Evolutionary conservation across 53 echinoderm and acorn worm genomes (phyloP).

Genomic region (Paracentrotus lividus): DNA sequence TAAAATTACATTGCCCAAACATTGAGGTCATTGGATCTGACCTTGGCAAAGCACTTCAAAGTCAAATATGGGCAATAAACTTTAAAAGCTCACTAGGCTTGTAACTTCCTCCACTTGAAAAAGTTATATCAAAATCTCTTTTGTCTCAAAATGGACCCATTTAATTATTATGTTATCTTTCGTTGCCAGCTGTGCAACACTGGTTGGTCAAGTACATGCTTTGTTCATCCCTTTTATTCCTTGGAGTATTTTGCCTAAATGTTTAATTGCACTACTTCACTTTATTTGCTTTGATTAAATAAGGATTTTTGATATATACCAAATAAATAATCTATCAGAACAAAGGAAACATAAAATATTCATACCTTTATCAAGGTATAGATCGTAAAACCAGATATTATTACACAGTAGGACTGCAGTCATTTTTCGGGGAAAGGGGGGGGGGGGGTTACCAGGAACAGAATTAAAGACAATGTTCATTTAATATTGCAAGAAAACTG

Average conservation of each 20-base stretch:
- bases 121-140: not conserved
- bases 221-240: not conserved
- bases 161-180: not conserved
- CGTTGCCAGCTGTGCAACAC: conserved; percentile 9
- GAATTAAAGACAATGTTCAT: too few relatives aligned
- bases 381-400: not conserved
- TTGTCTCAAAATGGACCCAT: conserved; percentile 29
- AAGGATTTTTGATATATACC: not conserved
- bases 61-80: conserved; percentile 51
- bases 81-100: not conserved
- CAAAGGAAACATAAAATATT: not conserved
- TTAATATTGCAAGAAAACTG: too few relatives aligned
- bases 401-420: too few relatives aligned
- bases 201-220: not conserved
- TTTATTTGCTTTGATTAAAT: not conserved
- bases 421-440: too few relatives aligned
- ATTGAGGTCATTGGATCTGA: not conserved
- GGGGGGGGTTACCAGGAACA: too few relatives aligned
- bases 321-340: not conserved
- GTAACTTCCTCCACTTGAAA: conserved; percentile 33
- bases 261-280: not conserved
- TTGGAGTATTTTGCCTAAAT: not conserved
- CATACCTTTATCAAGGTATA: not conserved
- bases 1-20: conserved; percentile 13
- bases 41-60: not conserved